Conservation (phyloP, 2,888 invertebrate genomes). For the Leucozona laternaria region DNA sequence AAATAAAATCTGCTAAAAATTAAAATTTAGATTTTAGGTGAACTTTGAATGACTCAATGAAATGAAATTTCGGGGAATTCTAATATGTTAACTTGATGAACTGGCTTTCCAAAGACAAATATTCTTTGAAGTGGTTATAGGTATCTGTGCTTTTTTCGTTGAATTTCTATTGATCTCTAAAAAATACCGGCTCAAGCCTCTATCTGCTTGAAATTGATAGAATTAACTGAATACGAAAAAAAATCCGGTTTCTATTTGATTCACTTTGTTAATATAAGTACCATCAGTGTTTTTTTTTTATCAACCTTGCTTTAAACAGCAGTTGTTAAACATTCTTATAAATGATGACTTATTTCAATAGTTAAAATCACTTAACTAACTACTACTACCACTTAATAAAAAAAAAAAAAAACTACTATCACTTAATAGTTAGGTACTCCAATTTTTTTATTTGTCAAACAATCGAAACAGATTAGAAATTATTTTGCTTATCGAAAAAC, state of each 20-base stretch:
- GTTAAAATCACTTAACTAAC: background rate
- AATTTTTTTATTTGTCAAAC: background rate
- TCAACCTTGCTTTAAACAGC: background rate
- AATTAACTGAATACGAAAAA: background rate
- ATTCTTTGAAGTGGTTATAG: background rate
- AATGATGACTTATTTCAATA: background rate
- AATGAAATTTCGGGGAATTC: background rate
- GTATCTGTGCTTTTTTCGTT: background rate
- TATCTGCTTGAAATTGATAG: background rate
- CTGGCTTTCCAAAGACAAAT: background rate
- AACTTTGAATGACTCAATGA: background rate
- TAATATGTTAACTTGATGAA: background rate
- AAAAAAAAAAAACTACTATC: background rate
- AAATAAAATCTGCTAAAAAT: too few species aligned
- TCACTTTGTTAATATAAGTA: background rate
- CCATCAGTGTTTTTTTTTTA: background rate
- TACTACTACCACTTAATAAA: background rate
- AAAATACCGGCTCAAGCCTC: background rate
- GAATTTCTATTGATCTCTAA: background rate
- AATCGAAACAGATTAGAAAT: background rate
- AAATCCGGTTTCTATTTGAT: background rate
- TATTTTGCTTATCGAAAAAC: slow-evolving; percentile 1
- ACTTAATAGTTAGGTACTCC: background rate
- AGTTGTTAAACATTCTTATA: background rate
- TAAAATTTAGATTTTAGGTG: background rate